Base-by-base conservation (phyloP, 2,797 vertebrate genomes). In the Micromesistius poutassou region DNA sequence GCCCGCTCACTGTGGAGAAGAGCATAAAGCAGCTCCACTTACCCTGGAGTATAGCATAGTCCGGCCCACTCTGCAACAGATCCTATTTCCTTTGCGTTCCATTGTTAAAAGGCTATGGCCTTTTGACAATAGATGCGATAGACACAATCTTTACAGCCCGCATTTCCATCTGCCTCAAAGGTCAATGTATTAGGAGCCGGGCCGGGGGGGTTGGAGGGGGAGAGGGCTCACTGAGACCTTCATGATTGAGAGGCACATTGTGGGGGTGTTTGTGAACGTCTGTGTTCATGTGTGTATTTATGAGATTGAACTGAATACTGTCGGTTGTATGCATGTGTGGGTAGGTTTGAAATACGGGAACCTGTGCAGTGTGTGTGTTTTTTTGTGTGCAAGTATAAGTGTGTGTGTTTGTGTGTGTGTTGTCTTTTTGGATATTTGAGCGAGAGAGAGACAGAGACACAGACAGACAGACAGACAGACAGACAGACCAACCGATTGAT, bases 101-200 rank as follows among this genome's bases (percentile, higher is more conserved):
- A 77, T 73, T 30, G 71, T 83, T 89, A 38, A 38, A 38, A 38
- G 36, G 36, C 36, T 38, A 38, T 84, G 89, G 84, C 86, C 35
- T 86, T 90, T 90, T 87, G 87, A 91, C 89, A 89, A 89, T 62
- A 81, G 82, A 83, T 84, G 79, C 74, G 19, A 87, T 82, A 87
- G 85, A 91, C 80, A 86, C 84, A 83, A 81, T 90, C 84, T 88
- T 87, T 86, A 81, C 81, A 76, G 84, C 72, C 77, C 80, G 84
- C 77, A 81, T 89, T 89, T 88, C 76, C 85, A 81, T 88, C 84
- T 82, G 77, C 83, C 86, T 86, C 76, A 91, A 90, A 93, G 88
- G 90, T 91, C 89, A 90, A 46, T 70, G 73, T 78, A 86, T 87
- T 80, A 80, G 33, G 84, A 82, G 84, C 38, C 81, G 73, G 50